Base-by-base conservation (phyloP, 2,888 invertebrate species). In the Epirrhoe tristata region DNA sequence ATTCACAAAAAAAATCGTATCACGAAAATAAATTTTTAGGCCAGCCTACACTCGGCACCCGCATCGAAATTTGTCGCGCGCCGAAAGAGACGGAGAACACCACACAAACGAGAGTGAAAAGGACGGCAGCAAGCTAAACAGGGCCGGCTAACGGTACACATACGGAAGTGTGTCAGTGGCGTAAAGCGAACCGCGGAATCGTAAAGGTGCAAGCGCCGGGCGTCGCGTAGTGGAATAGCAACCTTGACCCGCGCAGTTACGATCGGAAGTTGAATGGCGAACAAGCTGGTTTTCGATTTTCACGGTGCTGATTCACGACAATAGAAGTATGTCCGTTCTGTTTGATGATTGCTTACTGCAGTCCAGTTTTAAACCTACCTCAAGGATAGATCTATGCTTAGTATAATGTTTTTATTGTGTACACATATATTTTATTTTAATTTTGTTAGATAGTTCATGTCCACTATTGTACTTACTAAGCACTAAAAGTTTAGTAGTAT, bases 101-200 rank as follows among this genome's bases (percentile, higher is more conserved):
- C 69, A 74, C 70, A 61, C 77, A 76, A 87, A 83, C 87, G 90
- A 92, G 93, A 92, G 91, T 89, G 93, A 93, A 89, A 88, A 91
- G 90, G 90, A 90, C 82, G 83, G 84, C 77, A 78, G 83, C 77
- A 82, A 74, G 77, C 81, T 76, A 87, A 91, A 91, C 86, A 85
- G 90, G 91, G 93, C 87, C 93, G 88, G 74, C 84, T 94, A 93
- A 93, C 93, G 93, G 93, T 92, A 91, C 85, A 74, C 86, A 83
- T 84, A 84, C 88, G 91, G 93, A 93, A 93, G 93, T 94, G 87
- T 94, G 93, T 93, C 93, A 93, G 91, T 92, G 86, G 92, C 92
- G 90, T 92, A 89, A 89, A 90, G 77, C 77, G 74, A 60, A 73
- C 77, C 77, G 76, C 77, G 79, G 76, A 77, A 76, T 72, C 78